Base-by-base conservation (phyloP, 2,888 invertebrate genomes). In the Ophion ellenae region DNA sequence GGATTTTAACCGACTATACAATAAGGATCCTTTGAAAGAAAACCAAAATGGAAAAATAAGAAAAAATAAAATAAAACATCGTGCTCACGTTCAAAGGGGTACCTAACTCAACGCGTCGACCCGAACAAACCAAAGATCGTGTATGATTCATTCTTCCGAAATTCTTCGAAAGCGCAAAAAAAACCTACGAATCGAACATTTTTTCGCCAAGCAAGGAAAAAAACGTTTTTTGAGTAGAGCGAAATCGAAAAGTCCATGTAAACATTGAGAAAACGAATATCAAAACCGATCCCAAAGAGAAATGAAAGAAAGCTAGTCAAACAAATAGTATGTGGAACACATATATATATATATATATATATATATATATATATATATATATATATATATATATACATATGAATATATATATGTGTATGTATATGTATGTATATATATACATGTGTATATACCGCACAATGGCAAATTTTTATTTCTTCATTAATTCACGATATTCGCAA, bases 51-150 rank as follows among this genome's bases (percentile, higher is more conserved):
- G 11, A 71, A 20, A 24, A 47, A 64, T 36, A 47, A 36, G 24
- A 76, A 61, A 61, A 73, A 24, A 24, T 1, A 24, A 75, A 64
- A 75, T 36, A 36, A 79, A 85, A 75, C 59, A 82, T 82, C 78
- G 85, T 85, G 85, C 85, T 85, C 85, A 85, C 85, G 78, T 85
- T 81, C 81, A 81, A 82, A 85, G 82, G 74, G 85, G 82, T 82
- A 82, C 78, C 81, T 79, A 85, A 87, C 87, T 85, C 83, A 79
- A 87, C 77, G 85, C 81, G 85, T 85, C 87, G 87, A 87, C 85
- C 74, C 63, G 67, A 36, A 64, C 14, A 59, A 73, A 69, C 66
- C 71, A 47, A 53, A 71, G 71, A 82, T 79, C 79, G 75, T 80
- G 36, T 10, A 53, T 4, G 40, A 83, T 69, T 59, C 28, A 66